Evolutionary conservation across 2,113 vertebrate genomes (phyloP).

Genomic region (Bambusicola thoracicus): DNA sequence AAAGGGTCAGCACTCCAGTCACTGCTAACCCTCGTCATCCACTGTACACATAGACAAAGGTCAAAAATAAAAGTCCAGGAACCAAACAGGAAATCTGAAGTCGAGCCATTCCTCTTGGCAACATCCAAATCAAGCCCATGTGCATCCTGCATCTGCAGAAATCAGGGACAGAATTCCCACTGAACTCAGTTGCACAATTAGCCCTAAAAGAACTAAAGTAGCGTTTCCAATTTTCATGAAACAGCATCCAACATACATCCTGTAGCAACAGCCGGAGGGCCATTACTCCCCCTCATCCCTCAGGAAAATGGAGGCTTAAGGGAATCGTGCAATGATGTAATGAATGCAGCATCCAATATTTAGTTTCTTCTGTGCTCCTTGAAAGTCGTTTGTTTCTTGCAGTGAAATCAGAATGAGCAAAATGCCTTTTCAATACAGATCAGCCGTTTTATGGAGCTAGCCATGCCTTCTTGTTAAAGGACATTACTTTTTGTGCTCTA

Average conservation of each 20-base stretch:
- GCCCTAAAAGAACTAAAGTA: background rate
- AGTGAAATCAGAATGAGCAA: constrained; percentile 7
- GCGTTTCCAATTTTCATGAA: background rate
- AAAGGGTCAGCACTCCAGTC: background rate
- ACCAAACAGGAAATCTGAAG: background rate
- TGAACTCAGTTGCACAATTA: background rate
- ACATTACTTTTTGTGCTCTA: background rate
- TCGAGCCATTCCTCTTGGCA: background rate
- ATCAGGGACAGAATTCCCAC: background rate
- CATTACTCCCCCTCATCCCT: background rate
- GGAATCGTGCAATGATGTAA: constrained; percentile 7
- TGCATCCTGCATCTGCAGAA: background rate
- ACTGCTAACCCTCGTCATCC: background rate
- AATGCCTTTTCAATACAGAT: constrained; percentile 11
- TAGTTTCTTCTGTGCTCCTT: background rate
- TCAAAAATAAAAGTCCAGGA: background rate
- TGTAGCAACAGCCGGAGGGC: background rate
- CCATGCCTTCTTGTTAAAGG: background rate
- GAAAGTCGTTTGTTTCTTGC: background rate
- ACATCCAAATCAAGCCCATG: background rate
- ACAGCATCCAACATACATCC: background rate
- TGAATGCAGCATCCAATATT: background rate
- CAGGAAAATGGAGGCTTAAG: background rate
- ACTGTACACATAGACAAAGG: background rate
- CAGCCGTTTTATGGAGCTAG: background rate